Conservation (phyloP, 2,888 invertebrate species). For the Macaria notata region DNA sequence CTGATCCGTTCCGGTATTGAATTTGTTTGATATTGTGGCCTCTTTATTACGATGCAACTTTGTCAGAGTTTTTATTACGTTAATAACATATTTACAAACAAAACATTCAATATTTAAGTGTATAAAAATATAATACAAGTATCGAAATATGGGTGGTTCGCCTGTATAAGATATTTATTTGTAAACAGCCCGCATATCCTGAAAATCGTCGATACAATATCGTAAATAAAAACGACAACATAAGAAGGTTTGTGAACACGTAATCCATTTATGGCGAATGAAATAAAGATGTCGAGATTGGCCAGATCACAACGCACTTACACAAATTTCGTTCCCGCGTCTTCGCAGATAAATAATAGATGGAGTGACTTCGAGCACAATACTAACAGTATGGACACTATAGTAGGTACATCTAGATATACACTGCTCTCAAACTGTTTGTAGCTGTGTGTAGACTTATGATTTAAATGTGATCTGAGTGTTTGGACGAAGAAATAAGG, state of each 20-base stretch:
- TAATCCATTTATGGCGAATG: constrained; percentile 77
- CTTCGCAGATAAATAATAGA: constrained; percentile 78
- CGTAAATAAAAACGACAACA: constrained; percentile 60
- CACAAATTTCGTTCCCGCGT: constrained; percentile 78
- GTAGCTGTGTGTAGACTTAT: no score
- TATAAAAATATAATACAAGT: no score
- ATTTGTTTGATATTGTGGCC: constrained; percentile 4
- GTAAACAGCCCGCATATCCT: constrained; percentile 11
- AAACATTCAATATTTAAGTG: no score
- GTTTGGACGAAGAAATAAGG: no score
- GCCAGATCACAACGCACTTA: constrained; percentile 78
- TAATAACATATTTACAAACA: no score
- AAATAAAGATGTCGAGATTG: constrained; percentile 78
- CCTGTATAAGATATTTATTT: constrained; percentile 7
- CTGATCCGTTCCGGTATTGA: constrained; percentile 10
- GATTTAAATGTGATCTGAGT: no score
- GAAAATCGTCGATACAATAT: constrained; percentile 27
- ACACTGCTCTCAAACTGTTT: no score
- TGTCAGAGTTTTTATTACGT: no score
- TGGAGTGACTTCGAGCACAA: constrained; percentile 52
- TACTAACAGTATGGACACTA: constrained; percentile 16
- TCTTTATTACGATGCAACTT: background rate
- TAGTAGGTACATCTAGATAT: background rate
- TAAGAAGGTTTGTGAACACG: constrained; percentile 65
- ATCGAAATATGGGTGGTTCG: no score